Base-by-base conservation (phyloP, 2,888 invertebrate species). In the Smittia sp. region DNA sequence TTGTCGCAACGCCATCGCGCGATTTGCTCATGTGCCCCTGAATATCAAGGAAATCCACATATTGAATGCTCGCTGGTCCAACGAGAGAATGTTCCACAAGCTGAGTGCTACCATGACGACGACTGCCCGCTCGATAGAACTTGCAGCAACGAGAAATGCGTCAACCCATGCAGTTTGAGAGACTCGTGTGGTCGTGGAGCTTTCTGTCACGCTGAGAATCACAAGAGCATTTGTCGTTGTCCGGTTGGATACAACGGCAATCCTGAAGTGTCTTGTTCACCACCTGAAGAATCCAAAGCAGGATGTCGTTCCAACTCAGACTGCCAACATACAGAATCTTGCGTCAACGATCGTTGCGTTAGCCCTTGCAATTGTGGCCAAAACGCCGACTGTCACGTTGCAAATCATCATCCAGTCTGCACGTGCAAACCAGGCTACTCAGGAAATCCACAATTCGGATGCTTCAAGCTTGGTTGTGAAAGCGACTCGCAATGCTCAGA, bases 301-400 rank as follows among this genome's bases (percentile, higher is more conserved):
- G 93, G 91, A 66, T 94, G 94, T 79, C 87, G 87, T 77, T 88
- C 91, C 0, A 91, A 90, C 80, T 87, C 89, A 6, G 93, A 94
- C 76, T 96, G 95, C 80, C 88, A 92, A 3, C 84, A 88, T 74
- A 89, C 91, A 38, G 91, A 93, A 82, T 90, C 94, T 1, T 96
- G 95, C 79, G 86, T 94, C 72, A 94, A 94, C 78, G 85, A 87
- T 39, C 85, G 87, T 20, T 95, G 94, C 79, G 87, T 90, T 9
- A 90, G 88, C 79, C 95, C 95, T 0, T 95, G 95, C 79, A 90
- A 90, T 78, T 94, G 94, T 78, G 95, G 94, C 66, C 84, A 87
- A 1, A 89, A 93, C 79, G 89, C 95, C 3, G 90, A 92, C 77
- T 96, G 96, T 80, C 85, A 85, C 75, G 92, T 95, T 11, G 84